Conservation (phyloP, 1,140 invertebrate species). For the Ridgeia piscesae region DNA sequence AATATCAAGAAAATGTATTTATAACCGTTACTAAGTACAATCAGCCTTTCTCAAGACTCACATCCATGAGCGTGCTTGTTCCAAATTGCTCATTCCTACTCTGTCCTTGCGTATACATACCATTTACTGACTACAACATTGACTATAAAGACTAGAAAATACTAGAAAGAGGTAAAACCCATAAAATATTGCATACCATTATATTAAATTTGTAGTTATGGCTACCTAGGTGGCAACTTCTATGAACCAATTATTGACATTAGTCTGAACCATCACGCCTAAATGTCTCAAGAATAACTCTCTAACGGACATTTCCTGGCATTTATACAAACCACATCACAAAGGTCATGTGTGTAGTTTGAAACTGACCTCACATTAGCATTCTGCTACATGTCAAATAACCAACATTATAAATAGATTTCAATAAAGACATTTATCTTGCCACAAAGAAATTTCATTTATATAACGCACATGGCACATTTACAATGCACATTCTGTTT, state of each 20-base stretch:
- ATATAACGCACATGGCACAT: neutral
- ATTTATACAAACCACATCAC: neutral
- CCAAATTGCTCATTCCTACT: too few species aligned
- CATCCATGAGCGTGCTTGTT: too few species aligned
- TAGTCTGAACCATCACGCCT: neutral
- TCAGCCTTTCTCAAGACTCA: too few species aligned
- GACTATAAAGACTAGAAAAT: too few species aligned
- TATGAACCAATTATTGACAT: neutral
- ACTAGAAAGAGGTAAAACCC: too few species aligned
- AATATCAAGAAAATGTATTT: too few species aligned
- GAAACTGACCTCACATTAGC: neutral
- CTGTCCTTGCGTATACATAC: too few species aligned
- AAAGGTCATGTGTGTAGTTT: neutral
- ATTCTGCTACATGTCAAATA: neutral
- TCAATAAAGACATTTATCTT: neutral
- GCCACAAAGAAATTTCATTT: neutral
- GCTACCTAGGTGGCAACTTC: neutral
- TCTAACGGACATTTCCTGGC: neutral
- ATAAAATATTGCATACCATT: neutral
- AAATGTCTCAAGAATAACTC: neutral
- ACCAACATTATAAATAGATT: neutral
- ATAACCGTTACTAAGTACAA: too few species aligned
- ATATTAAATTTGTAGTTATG: neutral
- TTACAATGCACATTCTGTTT: neutral
- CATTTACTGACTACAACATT: too few species aligned